These are phyloP conservation scores for Drosophila murphyi DNA, from an alignment of 1,140 invertebrate genomes.

Conservation along the genomic window DNA sequence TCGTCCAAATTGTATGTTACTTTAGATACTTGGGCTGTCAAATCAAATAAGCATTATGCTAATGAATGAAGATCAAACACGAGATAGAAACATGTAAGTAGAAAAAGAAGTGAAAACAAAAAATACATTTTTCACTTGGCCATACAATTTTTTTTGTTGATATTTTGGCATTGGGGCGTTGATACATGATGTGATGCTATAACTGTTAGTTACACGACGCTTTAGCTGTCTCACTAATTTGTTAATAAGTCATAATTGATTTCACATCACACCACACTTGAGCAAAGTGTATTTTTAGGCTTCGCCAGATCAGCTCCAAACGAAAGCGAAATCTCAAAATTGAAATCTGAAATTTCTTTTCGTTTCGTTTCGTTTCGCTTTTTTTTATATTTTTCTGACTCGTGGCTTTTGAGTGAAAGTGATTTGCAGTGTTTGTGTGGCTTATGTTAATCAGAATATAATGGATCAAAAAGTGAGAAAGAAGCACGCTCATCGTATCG, in stretches of 20 bases:
- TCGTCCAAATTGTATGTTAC: slow-evolving; percentile 47
- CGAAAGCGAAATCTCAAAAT: slow-evolving; percentile 72
- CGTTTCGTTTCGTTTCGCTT: slow-evolving; percentile 34
- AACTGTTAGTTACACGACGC: slow-evolving; percentile 73
- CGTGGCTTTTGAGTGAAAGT: slow-evolving; percentile 68
- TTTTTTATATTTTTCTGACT: slow-evolving; percentile 23
- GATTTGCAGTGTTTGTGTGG: slow-evolving; percentile 67
- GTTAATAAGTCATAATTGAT: slow-evolving; percentile 82
- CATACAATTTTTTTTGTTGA: not conserved
- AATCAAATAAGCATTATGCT: slow-evolving; percentile 74
- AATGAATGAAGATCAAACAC: slow-evolving; percentile 61
- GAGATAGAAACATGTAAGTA: slow-evolving; percentile 51
- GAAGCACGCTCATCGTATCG: slow-evolving; percentile 10
- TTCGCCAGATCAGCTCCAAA: slow-evolving; percentile 51
- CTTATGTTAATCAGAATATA: slow-evolving; percentile 78
- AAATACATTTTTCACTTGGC: slow-evolving; percentile 43
- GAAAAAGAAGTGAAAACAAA: slow-evolving; percentile 46
- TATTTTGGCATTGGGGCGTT: slow-evolving; percentile 46
- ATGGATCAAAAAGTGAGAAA: slow-evolving; percentile 46
- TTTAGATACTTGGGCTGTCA: slow-evolving; percentile 63
- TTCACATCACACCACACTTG: slow-evolving; percentile 64
- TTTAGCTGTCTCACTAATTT: slow-evolving; percentile 58
- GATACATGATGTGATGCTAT: slow-evolving; percentile 62
- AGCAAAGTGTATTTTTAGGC: slow-evolving; percentile 15
- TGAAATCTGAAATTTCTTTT: slow-evolving; percentile 62